Evolutionary conservation across 2,888 invertebrate species (phyloP).

Genomic region (Uloborus plumipes): DNA sequence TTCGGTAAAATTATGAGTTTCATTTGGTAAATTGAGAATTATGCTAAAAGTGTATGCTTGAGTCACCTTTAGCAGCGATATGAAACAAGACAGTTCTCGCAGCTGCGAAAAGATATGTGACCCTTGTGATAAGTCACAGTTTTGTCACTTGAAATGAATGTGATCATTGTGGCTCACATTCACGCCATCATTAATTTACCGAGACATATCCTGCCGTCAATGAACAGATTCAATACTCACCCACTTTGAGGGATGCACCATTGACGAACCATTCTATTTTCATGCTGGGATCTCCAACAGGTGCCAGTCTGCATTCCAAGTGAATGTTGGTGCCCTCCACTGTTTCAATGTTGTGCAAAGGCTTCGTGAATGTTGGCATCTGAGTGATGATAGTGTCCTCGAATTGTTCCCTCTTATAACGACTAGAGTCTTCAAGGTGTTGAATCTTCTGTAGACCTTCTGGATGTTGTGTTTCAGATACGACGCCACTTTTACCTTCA

Average conservation of each 20-base stretch:
- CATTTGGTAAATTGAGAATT: too few relatives aligned
- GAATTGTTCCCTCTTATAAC: slow-evolving; percentile 53
- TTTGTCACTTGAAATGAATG: too few relatives aligned
- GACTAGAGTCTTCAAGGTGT: slow-evolving; percentile 79
- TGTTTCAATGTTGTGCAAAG: slow-evolving; percentile 89
- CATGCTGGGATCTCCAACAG: slow-evolving; percentile 95
- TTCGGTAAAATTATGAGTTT: too few relatives aligned
- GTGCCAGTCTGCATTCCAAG: slow-evolving; percentile 94
- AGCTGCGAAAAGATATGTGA: too few relatives aligned
- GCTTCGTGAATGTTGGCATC: slow-evolving; percentile 89
- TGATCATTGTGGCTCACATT: too few relatives aligned
- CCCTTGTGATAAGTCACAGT: too few relatives aligned
- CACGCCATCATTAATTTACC: too few relatives aligned
- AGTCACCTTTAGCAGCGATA: too few relatives aligned
- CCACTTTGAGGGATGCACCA: slow-evolving; percentile 92
- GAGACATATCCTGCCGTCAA: too few relatives aligned
- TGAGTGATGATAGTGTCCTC: slow-evolving; percentile 80
- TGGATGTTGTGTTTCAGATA: slow-evolving; percentile 92
- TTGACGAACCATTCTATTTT: slow-evolving; percentile 98
- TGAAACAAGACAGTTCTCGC: too few relatives aligned
- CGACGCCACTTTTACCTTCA: slow-evolving; percentile 69
- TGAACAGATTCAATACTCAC: slow-evolving; percentile 70
- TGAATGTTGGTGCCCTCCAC: slow-evolving; percentile 79
- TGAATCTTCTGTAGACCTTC: slow-evolving; percentile 93
- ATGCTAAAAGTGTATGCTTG: too few relatives aligned